phyloP scores from a whole-genome alignment of 1,140 invertebrate genomes.

The Hycleus cichorii region DNA sequence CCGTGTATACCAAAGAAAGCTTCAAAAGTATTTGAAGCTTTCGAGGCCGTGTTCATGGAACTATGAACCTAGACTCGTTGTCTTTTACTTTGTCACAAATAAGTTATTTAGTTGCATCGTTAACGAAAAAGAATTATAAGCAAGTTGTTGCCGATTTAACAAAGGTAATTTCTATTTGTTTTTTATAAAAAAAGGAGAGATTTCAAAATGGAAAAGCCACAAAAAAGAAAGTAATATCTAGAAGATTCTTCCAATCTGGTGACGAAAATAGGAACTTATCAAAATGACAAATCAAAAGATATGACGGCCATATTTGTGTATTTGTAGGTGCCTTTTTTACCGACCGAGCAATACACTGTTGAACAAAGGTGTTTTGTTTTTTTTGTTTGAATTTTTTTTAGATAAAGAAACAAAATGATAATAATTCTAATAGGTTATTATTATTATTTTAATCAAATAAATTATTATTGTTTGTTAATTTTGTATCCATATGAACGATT shows the following conservation, averaged over 20 bases:
- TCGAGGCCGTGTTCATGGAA: constrained; percentile 82
- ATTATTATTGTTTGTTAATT: no score
- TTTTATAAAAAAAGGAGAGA: neutral
- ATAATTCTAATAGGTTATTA: neutral
- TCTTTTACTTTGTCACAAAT: constrained; percentile 97
- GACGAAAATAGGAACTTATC: constrained; percentile 2
- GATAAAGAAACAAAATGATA: neutral
- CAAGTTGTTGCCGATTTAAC: constrained; percentile 74
- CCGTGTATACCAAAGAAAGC: constrained; percentile 66
- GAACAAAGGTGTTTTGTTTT: constrained; percentile 33
- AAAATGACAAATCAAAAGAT: constrained; percentile 22
- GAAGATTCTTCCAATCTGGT: neutral
- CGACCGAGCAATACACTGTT: constrained; percentile 23
- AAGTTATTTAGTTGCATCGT: constrained; percentile 90
- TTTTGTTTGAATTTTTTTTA: constrained; percentile 23
- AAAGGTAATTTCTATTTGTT: constrained; percentile 49
- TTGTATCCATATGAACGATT: neutral
- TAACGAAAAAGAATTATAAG: constrained; percentile 93
- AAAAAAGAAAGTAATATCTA: neutral
- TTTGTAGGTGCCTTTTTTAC: constrained; percentile 13
- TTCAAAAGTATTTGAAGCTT: constrained; percentile 79
- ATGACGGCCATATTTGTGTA: constrained; percentile 22
- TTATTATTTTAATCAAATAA: constrained; percentile 1
- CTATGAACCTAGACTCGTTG: constrained; percentile 97
- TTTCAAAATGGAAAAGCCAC: neutral